Evolutionary conservation across 1,140 invertebrate genomes (phyloP), one percentile per base, ranked within the genome.

Genomic region (Cyclargus thomasi): DNA sequence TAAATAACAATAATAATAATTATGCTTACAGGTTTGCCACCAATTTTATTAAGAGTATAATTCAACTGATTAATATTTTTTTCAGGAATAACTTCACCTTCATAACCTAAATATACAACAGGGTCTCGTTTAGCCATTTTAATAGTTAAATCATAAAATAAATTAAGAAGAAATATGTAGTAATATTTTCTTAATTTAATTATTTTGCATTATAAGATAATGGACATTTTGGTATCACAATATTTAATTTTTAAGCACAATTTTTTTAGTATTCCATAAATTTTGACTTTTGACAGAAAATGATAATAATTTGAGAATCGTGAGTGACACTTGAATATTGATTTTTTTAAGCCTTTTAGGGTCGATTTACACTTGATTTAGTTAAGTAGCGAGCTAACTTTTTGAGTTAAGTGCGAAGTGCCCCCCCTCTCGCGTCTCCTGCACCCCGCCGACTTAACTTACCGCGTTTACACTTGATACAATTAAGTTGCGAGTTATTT

Each of bases 31-130:
- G 86, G 86, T 16, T 80, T 67, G 62, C 86, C 86, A 39, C 86
- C 86, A 65, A 86, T 86, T 81, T 88, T 88, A 73, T 88, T 86
- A n/a, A 80, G 74, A 63, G 76, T 84, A 63, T 79, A 86, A 68
- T 78, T 77, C 62, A 81, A 53, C 55, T 77, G 65, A 18, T 71
- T 78, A 71, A 78, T 75, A 72, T 77, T 76, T 75, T 79, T 85
- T 53, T 85, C 86, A 67, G 62, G 63, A 23, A 88, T 77, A 23
- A 69, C 53, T 74, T 86, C 85, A 68, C 86, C 84, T 77, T 88
- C 84, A 62, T 83, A 86, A 57, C 84, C 85, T 72, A 88, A 79
- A 74, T 85, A 88, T 62, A 88, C 75, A 77, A 81, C 85, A 17
- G 70, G 73, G 69, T 74, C 77, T 67, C 77, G 78, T 71, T 81